Percentiles rank a stretch among this genome's conserved stretches.
Conservation (phyloP, 2,113 vertebrate species). For the Muscicapa adusta region DNA sequence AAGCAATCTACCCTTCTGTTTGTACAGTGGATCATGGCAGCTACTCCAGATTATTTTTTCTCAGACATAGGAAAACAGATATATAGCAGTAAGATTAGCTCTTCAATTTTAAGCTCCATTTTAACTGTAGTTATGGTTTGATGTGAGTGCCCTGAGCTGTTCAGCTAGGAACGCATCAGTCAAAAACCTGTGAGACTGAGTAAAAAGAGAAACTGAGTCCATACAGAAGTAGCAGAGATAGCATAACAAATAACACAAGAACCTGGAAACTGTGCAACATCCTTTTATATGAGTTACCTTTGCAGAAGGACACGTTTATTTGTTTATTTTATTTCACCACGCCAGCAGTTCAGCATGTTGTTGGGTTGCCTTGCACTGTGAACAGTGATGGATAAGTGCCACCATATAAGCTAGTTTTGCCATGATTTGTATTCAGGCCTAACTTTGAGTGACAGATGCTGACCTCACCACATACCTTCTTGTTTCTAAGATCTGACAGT, state of each 20-base stretch:
- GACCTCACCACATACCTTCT: not conserved
- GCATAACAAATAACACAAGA: not conserved
- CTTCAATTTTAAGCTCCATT: not conserved
- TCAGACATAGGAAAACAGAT: not conserved
- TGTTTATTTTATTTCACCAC: not conserved
- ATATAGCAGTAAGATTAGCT: not conserved
- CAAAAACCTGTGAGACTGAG: not conserved
- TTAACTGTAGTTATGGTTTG: not conserved
- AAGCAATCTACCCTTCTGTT: not conserved
- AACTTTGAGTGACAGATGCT: not conserved
- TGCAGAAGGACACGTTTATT: not conserved
- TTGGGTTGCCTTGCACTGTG: not conserved
- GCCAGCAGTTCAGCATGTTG: not conserved
- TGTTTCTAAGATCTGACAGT: not conserved
- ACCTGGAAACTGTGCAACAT: not conserved
- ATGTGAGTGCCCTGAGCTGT: not conserved
- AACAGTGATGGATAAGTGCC: not conserved
- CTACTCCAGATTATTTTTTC: not conserved
- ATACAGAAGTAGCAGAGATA: not conserved
- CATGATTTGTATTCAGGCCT: not conserved
- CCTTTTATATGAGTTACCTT: not conserved
- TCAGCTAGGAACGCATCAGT: not conserved
- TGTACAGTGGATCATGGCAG: not conserved
- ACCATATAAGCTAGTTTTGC: not conserved
- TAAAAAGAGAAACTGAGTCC: not conserved